These are phyloP conservation scores for Notolepis coatsorum DNA, from an alignment of 2,797 vertebrate species.

Conservation along the genomic window DNA sequence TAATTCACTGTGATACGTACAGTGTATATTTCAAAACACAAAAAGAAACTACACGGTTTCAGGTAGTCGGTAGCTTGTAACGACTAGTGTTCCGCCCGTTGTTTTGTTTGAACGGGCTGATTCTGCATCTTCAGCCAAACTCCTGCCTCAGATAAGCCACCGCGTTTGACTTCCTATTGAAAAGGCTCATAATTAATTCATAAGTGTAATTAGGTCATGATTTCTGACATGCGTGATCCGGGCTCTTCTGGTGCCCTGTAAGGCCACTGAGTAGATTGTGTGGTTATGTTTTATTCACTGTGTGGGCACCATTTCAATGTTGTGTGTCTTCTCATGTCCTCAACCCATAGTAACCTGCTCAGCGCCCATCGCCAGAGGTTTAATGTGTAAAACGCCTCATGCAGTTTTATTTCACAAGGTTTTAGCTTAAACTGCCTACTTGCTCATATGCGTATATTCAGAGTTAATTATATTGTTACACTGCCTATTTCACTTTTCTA, in stretches of 20 bases:
- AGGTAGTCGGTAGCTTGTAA: too few relatives aligned
- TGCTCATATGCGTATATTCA: too few relatives aligned
- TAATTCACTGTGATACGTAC: too few relatives aligned
- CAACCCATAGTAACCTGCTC: constrained; percentile 10
- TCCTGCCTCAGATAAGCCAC: constrained; percentile 84
- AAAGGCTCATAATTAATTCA: constrained; percentile 89
- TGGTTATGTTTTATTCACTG: constrained; percentile 87
- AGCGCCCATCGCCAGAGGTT: neutral
- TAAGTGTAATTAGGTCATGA: constrained; percentile 88
- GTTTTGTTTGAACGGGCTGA: too few relatives aligned
- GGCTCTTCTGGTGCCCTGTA: constrained; percentile 81
- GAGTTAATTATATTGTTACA: too few relatives aligned
- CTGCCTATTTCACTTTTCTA: neutral
- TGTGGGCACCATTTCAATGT: constrained; percentile 61
- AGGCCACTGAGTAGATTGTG: constrained; percentile 80
- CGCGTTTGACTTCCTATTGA: constrained; percentile 87
- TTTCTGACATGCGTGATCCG: constrained; percentile 86
- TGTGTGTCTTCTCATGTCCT: constrained; percentile 43
- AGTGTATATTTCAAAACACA: too few relatives aligned
- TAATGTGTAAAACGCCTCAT: neutral
- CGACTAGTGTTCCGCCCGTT: too few relatives aligned
- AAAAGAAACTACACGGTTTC: too few relatives aligned
- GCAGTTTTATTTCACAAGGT: too few relatives aligned
- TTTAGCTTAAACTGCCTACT: too few relatives aligned
- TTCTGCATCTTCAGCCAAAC: too few relatives aligned